Conservation (phyloP, 2,888 invertebrate species). For the Monoplex corrugatus region DNA sequence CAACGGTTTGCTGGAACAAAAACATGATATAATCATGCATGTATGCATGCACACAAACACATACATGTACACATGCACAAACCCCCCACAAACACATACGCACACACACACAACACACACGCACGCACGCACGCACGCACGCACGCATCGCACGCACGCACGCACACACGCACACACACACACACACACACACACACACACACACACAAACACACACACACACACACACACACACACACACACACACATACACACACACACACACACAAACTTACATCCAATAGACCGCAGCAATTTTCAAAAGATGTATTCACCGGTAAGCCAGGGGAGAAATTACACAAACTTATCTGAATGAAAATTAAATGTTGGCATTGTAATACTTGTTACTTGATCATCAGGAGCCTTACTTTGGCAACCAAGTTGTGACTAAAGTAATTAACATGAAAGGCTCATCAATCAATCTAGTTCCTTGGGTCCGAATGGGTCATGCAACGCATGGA, state of each 20-base stretch:
- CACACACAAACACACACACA: neutral
- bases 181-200: neutral
- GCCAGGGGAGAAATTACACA: neutral
- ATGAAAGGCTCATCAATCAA: too few species aligned
- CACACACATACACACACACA: neutral
- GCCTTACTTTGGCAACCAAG: neutral
- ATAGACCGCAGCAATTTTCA: neutral
- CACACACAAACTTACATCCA: neutral
- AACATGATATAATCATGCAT: neutral
- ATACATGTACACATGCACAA: neutral
- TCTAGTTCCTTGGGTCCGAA: too few species aligned
- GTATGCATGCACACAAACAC: neutral
- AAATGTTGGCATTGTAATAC: too few species aligned
- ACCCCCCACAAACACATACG: neutral
- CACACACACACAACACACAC: neutral
- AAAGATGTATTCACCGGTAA: neutral
- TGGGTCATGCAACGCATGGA: too few species aligned
- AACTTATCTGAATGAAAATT: neutral
- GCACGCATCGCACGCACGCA: neutral
- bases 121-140: neutral
- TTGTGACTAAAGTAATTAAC: too few species aligned
- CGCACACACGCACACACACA: neutral
- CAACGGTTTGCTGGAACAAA: slow-evolving; percentile 46
- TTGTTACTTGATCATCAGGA: neutral
- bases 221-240: neutral